Conservation (phyloP, 1,140 invertebrate species). For the Ganaspis sp. region DNA sequence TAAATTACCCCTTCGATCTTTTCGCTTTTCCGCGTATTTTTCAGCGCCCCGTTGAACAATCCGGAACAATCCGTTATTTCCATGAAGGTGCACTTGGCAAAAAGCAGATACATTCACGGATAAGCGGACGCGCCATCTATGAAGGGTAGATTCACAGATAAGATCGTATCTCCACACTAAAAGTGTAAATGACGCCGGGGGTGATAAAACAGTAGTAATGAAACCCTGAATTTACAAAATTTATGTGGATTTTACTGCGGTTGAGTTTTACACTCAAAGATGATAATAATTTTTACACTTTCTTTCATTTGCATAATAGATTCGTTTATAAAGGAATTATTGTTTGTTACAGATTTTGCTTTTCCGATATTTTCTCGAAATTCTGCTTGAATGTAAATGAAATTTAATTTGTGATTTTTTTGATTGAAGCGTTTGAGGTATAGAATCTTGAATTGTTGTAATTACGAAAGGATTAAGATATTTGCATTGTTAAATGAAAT, state of each 20-base stretch:
- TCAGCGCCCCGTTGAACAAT: neutral
- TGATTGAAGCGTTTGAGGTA: no score
- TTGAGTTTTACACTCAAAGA: no score
- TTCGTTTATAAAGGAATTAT: no score
- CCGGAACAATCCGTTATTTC: conserved; percentile 17
- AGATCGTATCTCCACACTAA: neutral
- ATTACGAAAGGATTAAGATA: no score
- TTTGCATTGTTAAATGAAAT: no score
- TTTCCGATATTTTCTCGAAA: no score
- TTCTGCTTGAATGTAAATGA: no score
- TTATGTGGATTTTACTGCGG: neutral
- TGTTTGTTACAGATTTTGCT: no score
- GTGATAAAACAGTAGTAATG: conserved; percentile 18
- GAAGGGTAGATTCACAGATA: conserved; percentile 7
- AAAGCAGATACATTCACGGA: conserved; percentile 20
- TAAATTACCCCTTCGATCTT: conserved; percentile 15
- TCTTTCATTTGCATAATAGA: no score
- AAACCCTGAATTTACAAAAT: neutral
- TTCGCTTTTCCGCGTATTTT: conserved; percentile 8
- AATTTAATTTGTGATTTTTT: no score
- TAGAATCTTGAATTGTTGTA: no score
- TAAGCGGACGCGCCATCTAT: conserved; percentile 7
- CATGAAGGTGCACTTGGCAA: conserved; percentile 6
- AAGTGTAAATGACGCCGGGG: conserved; percentile 9
- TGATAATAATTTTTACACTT: no score